Base-by-base conservation (phyloP, 2,113 vertebrate genomes). In the Bufo bufo region DNA sequence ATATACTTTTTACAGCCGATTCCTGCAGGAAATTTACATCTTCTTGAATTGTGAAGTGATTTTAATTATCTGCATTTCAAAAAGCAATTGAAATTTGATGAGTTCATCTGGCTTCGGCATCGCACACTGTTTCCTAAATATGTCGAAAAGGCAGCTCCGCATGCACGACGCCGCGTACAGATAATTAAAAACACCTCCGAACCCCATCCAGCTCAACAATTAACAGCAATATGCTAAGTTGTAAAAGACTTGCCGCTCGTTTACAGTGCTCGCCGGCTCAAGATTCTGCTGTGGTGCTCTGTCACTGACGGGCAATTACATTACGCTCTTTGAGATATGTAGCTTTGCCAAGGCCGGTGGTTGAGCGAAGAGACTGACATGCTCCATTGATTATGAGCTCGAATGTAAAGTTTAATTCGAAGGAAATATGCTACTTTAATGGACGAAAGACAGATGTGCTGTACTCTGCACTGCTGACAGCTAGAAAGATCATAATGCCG, bases 51-150 rank as follows among this genome's bases (percentile, higher is more conserved):
- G 80, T 84, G 56, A 43, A 84, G 79, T 66, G 80, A 84, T 77
- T 84, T 88, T 83, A 84, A 88, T 88, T 88, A 84, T 88, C 87
- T 56, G 87, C 87, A 84, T 72, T 83, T 84, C 58, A 88, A 88
- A 84, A 84, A 77, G 86, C 72, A 65, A 88, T 88, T 83, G 63
- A 16, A 56, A 47, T 77, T 84, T 77, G 80, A 88, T 88, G 87
- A 77, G 58, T 88, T 88, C 87, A 88, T 84, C 80, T 88, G 87
- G 87, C 69, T 84, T 84, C 19, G 52, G 66, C 54, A 82, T 75
- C 19, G 58, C 87, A 56, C 87, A 84, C 80, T 88, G 87, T 88
- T 88, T 88, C 65, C 72, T 74, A 84, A 77, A 83, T 88, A 83
- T 77, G 87, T 83, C 75, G 74, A 61, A 88, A 77, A 88, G 61